phyloP scores from a whole-genome alignment of 2,113 vertebrate species.

The Dolichotis patagonum region DNA sequence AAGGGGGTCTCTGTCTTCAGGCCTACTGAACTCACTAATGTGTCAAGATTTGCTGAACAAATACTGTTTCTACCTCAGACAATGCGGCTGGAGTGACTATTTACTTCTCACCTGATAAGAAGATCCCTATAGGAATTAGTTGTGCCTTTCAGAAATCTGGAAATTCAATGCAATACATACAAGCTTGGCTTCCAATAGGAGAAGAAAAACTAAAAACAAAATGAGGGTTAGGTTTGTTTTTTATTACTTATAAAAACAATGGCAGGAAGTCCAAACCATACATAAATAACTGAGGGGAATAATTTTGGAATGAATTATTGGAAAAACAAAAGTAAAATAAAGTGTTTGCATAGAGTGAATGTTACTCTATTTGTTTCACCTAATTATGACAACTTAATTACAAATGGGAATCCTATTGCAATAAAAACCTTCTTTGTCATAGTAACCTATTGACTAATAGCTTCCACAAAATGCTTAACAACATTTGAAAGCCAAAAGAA shows the following conservation, averaged over 20 bases:
- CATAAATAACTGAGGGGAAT: not conserved
- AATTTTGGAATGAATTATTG: not conserved
- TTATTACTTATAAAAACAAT: not conserved
- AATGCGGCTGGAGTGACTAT: not conserved
- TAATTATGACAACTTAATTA: not conserved
- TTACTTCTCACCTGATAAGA: not conserved
- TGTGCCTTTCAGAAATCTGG: not conserved
- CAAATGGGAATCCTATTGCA: not conserved
- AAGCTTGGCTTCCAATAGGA: not conserved
- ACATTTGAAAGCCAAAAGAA: not conserved
- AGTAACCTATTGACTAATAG: too few relatives aligned
- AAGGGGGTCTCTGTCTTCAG: rapidly evolving
- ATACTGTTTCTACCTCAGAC: not conserved
- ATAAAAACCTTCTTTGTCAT: not conserved
- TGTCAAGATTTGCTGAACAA: too few relatives aligned
- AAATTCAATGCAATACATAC: not conserved
- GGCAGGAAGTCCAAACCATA: not conserved
- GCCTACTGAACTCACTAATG: too few relatives aligned
- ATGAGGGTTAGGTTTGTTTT: not conserved
- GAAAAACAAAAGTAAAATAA: not conserved
- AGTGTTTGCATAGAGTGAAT: not conserved
- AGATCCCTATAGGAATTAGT: not conserved
- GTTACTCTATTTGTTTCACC: not conserved
- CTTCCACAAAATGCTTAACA: not conserved
- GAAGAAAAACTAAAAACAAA: not conserved